These are phyloP conservation scores for Oreochromis tanganicae DNA, from an alignment of 2,113 vertebrate species.

Conservation along the genomic window DNA sequence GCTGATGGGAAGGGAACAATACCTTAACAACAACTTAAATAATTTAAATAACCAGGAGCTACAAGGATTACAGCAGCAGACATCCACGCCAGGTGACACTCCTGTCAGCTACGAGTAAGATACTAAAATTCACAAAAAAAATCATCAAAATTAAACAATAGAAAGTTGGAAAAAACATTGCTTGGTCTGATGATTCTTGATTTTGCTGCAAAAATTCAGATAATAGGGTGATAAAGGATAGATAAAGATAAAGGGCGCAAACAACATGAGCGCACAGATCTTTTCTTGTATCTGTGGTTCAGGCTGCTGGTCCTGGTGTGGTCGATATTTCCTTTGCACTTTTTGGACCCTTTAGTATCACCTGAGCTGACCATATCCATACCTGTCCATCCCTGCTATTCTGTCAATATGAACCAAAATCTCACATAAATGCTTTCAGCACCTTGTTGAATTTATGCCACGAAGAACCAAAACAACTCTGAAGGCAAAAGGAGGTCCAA, in stretches of 20 bases:
- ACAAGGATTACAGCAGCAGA: not conserved
- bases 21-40: not conserved
- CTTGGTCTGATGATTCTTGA: not conserved
- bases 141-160: too few species aligned
- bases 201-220: not conserved
- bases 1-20: not conserved
- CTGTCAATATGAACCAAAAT: not conserved
- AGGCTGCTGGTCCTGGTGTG: not conserved
- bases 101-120: not conserved
- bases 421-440: not conserved
- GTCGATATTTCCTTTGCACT: not conserved
- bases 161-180: not conserved
- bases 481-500: not conserved
- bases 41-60: not conserved
- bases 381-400: not conserved
- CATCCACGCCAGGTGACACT: not conserved
- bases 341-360: not conserved
- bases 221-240: not conserved
- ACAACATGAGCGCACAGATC: not conserved
- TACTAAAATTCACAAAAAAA: not conserved
- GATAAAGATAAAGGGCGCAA: too few species aligned
- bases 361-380: not conserved
- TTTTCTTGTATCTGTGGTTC: not conserved
- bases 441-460: not conserved
- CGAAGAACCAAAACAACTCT: not conserved